Evolutionary conservation across 2,797 vertebrate species (phyloP), one percentile per base, ranked within the genome.

Genomic region (Eleutherodactylus coqui): DNA sequence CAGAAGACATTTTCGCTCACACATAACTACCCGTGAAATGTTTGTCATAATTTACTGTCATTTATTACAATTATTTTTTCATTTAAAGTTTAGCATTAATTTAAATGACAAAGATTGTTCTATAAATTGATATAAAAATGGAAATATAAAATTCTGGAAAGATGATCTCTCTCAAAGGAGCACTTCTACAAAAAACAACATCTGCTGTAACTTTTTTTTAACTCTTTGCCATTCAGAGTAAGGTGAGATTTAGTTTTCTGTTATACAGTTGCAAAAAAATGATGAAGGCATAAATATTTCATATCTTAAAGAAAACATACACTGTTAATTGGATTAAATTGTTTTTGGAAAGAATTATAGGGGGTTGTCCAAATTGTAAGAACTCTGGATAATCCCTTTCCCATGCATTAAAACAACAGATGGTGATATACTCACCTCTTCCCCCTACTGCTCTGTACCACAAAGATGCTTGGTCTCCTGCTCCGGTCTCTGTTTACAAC

Each of bases 101-200:
- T 70, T 41, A 70, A 24, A 21, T 41, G 36, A 70, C 24, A 21
- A 70, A 41, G 21, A 70, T 19, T 70, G 34, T 70, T 70, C 21
- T 38, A 21, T 70, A 70, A 41, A 9, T 70, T 70, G 36, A 41
- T 41, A 24, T 70, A 41, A 41, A 70, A 70, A 70, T 70, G 34
- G 36, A 70, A 70, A 24, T 24, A 38, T 41, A 70, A 38, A 21
- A 70, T 41, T 70, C 21, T 41, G 36, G 36, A 70, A 41, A 70
- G 67, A 70, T 24, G 21, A 70, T 38, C 34, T 41, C 19, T 70
- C 36, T 70, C 67, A 38, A 70, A 38, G 67, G 67, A 21, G 34
- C 67, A 38, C 21, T 70, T 70, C 19, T 70, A 70, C 67, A 70
- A 21, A n/a, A 70, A 70, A 70, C 36, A 70, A 41, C 67, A 70